Percentiles rank a stretch among this genome's conserved stretches.
Conservation (phyloP, 2,113 vertebrate genomes). For the Cephalophus harveyi region DNA sequence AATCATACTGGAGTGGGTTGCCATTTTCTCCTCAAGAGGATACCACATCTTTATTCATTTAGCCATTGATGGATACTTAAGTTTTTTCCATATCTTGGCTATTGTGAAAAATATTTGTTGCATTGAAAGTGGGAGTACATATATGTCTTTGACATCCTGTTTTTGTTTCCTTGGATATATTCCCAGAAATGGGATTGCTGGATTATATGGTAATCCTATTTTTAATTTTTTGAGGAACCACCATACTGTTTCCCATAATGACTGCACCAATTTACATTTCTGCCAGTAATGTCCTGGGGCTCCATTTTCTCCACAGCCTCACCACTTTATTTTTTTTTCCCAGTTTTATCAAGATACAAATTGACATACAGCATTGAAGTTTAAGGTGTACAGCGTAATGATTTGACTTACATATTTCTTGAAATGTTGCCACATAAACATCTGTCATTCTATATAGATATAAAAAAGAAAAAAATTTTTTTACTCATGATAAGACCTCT, state of each 20-base stretch:
- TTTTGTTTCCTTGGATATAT: not conserved
- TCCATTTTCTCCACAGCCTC: not conserved
- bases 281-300: not conserved
- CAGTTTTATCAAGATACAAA: not conserved
- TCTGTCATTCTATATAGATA: not conserved
- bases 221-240: not conserved
- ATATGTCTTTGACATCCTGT: not conserved
- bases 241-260: not conserved
- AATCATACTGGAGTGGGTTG: not conserved
- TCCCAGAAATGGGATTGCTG: not conserved
- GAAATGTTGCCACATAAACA: not conserved
- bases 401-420: not conserved
- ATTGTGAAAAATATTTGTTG: not conserved
- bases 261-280: not conserved
- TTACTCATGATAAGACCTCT: not conserved
- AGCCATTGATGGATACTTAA: not conserved
- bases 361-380: not conserved
- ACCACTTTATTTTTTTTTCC: not conserved
- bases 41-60: not conserved
- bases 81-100: not conserved
- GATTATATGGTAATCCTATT: not conserved
- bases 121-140: not conserved
- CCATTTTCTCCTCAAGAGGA: not conserved
- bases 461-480: not conserved
- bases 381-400: not conserved